A percentile compares a stretch with the other conserved stretches of the same genome.
Evolutionary conservation across 23 tunicate species (phyloP).

Genomic region (Botrylloides violaceus): DNA sequence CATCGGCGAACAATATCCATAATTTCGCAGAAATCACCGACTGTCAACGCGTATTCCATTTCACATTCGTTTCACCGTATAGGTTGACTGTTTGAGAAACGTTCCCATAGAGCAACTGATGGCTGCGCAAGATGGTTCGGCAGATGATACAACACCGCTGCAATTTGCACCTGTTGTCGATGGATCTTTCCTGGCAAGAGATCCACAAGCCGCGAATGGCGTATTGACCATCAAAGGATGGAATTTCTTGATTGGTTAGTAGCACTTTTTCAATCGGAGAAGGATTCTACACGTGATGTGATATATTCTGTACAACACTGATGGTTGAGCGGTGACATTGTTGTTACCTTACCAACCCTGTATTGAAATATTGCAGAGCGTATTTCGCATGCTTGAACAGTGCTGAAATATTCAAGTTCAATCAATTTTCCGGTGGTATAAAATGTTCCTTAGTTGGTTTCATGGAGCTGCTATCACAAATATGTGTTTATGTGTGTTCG

Average conservation of each 20-base stretch:
- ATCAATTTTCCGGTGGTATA: no score
- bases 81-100: conserved; percentile 28
- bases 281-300: not conserved
- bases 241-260: conserved; percentile 32
- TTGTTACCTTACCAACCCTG: not conserved
- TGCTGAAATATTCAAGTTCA: no score
- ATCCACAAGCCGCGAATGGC: conserved; percentile 13
- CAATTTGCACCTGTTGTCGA: conserved; percentile 50
- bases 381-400: no score
- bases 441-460: no score
- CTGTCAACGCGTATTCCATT: no score
- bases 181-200: conserved; percentile 19
- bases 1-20: not conserved
- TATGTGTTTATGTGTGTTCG: no score
- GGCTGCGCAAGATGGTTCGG: conserved; percentile 21
- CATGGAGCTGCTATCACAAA: no score
- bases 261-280: not conserved
- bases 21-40: no score
- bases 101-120: conserved; percentile 9
- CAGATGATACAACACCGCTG: not conserved
- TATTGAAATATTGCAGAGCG: no score
- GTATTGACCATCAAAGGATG: conserved; percentile 7
- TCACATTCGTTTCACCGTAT: not conserved
- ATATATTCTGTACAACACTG: not conserved
- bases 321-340: not conserved